A percentile compares a stretch with the other conserved stretches of the same genome.
Evolutionary conservation across 1,140 invertebrate species (phyloP).

Genomic region (Pararge aegeria): DNA sequence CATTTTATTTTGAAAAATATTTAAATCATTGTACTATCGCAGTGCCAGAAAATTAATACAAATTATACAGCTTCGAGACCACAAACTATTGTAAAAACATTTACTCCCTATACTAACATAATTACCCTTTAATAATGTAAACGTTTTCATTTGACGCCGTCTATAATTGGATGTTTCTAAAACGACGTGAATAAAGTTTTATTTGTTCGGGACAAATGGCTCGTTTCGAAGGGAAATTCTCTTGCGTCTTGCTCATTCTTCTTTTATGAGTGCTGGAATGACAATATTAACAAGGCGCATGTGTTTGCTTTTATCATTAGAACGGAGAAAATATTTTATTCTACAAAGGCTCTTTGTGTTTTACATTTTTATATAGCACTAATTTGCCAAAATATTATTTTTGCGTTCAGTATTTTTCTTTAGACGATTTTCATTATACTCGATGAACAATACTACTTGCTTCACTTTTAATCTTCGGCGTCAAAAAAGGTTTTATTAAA

Average conservation of each 20-base stretch:
- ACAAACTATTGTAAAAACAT: background rate
- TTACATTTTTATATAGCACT: background rate
- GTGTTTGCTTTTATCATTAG: slow-evolving; percentile 1
- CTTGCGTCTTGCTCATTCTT: slow-evolving; percentile 10
- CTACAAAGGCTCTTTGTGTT: background rate
- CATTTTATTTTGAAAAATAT: no score
- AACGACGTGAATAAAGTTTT: slow-evolving; percentile 21
- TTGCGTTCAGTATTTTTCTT: background rate
- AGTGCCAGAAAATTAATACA: no score
- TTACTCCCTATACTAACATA: background rate
- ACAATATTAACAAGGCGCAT: slow-evolving; percentile 8
- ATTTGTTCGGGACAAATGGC: slow-evolving; percentile 19
- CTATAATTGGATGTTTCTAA: slow-evolving; percentile 5
- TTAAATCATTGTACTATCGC: no score
- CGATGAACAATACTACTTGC: no score
- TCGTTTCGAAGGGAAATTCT: slow-evolving; percentile 15
- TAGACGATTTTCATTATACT: background rate
- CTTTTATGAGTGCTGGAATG: slow-evolving; percentile 6
- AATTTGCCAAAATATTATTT: background rate
- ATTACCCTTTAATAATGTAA: slow-evolving; percentile 6
- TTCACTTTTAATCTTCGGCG: no score
- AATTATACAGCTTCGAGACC: no score
- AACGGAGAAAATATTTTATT: background rate
- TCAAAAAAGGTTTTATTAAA: no score
- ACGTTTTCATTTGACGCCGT: slow-evolving; percentile 1